These are phyloP conservation scores for Todiramphus chloris DNA, from an alignment of 2,113 vertebrate species.

Conservation along the genomic window DNA sequence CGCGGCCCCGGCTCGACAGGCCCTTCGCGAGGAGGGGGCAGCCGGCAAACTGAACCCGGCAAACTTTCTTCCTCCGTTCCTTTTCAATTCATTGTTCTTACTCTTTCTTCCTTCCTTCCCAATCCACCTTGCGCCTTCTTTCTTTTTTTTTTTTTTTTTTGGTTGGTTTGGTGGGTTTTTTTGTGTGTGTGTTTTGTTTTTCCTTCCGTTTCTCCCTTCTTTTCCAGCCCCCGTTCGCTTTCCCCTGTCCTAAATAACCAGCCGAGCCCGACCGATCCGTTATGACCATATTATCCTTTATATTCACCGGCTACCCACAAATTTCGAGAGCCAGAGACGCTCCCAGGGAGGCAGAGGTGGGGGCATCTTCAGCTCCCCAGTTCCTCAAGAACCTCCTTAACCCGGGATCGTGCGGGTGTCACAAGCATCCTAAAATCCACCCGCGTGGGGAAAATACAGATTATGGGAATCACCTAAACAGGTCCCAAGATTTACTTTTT, in stretches of 20 bases:
- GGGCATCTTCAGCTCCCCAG: too few species aligned
- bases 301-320: neutral
- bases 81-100: neutral
- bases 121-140: neutral
- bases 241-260: neutral
- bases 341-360: neutral
- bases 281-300: fast-evolving
- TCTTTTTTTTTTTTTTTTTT: neutral
- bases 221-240: neutral
- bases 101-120: neutral
- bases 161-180: neutral
- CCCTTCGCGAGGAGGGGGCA: neutral
- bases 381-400: fast-evolving
- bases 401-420: fast-evolving
- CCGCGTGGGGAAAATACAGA: neutral
- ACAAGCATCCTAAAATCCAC: neutral
- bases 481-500: too few species aligned
- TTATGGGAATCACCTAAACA: neutral
- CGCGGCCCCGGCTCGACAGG: neutral
- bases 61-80: neutral
- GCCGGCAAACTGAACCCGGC: neutral
- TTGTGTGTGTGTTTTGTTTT: too few species aligned
- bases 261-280: neutral
- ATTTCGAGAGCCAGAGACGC: neutral
- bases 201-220: neutral